A percentile compares a stretch with the other conserved stretches of the same genome.
Evolutionary conservation across 2,888 invertebrate genomes (phyloP).

Genomic region (Euplagia quadripunctaria): DNA sequence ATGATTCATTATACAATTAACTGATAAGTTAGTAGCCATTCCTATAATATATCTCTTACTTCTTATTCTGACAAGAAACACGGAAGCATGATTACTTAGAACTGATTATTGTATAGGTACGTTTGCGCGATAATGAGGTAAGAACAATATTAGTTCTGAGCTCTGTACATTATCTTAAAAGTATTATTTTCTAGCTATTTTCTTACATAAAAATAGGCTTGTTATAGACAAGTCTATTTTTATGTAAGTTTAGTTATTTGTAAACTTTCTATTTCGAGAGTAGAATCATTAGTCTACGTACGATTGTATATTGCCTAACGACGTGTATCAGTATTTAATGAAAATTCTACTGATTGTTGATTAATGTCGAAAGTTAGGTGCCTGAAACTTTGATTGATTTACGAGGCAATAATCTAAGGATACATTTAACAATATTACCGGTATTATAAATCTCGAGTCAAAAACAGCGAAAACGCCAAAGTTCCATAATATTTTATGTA

Average conservation of each 20-base stretch:
- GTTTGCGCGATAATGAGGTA: neutral
- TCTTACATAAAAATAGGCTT: neutral
- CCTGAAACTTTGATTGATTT: neutral
- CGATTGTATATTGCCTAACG: neutral
- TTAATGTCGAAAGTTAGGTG: neutral
- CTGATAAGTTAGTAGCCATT: too few relatives aligned
- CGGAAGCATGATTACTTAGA: neutral
- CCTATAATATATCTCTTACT: too few relatives aligned
- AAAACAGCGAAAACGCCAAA: neutral
- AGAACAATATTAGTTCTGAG: neutral
- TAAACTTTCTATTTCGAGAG: neutral
- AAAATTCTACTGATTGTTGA: neutral
- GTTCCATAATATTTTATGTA: neutral
- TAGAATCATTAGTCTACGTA: neutral
- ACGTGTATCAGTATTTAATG: neutral
- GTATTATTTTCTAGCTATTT: neutral
- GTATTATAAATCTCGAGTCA: neutral
- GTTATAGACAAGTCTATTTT: neutral
- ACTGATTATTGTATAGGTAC: neutral
- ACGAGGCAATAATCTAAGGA: neutral
- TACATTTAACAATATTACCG: constrained; percentile 3
- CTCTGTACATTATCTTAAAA: neutral
- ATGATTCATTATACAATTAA: too few relatives aligned
- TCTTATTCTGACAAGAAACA: too few relatives aligned
- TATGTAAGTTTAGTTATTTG: too few relatives aligned